Conservation (phyloP, 2,797 vertebrate genomes). For the Arnoldichthys spilopterus region DNA sequence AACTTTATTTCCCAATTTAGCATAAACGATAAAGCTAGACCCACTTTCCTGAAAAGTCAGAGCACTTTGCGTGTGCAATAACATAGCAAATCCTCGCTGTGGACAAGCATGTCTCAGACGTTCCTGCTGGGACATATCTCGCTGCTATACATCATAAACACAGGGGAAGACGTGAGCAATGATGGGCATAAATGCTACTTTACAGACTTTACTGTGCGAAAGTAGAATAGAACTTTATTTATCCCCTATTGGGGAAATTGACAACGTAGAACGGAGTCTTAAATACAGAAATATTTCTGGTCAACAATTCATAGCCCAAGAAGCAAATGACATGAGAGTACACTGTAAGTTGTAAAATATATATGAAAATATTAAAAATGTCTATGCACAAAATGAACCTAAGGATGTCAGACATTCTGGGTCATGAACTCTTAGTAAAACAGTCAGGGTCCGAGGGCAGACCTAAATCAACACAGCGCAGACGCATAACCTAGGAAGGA, state of each 20-base stretch:
- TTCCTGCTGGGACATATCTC: neutral
- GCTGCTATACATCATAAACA: neutral
- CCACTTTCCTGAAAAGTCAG: conserved; percentile 42
- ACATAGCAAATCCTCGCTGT: neutral
- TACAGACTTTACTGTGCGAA: neutral
- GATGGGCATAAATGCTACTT: neutral
- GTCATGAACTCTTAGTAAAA: conserved; percentile 12
- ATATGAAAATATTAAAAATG: neutral
- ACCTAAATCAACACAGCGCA: neutral
- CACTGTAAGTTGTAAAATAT: neutral
- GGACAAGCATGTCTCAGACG: neutral
- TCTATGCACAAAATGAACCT: neutral
- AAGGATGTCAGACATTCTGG: neutral
- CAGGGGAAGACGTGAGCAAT: neutral
- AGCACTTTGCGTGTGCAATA: conserved; percentile 17
- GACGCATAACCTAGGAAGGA: neutral
- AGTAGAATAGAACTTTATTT: too few relatives aligned
- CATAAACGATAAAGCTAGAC: conserved; percentile 43
- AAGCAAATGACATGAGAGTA: neutral
- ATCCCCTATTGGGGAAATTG: too few relatives aligned
- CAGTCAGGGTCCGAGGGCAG: neutral
- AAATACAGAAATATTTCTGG: neutral
- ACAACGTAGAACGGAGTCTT: neutral
- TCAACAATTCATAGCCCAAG: neutral
- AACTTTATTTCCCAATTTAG: conserved; percentile 43